Evolutionary conservation across 2,888 invertebrate species (phyloP).

Genomic region (Tridacna gigas): DNA sequence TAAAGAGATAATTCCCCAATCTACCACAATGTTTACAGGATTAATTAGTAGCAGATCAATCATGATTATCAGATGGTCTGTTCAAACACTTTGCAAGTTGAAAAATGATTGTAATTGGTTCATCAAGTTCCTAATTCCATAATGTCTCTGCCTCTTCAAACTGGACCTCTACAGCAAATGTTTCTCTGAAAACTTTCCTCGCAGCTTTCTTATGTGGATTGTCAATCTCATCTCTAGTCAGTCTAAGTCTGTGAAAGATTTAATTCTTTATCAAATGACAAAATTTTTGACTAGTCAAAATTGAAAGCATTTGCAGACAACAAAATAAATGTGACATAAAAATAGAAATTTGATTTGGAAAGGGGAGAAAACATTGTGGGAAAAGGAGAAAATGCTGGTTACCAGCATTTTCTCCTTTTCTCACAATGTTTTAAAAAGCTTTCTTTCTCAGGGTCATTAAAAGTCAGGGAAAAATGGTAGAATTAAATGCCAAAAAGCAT

Average conservation of each 20-base stretch:
- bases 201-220: constrained; percentile 86
- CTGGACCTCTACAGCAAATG: constrained; percentile 84
- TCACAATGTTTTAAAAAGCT: neutral
- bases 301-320: no score
- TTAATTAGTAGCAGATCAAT: no score
- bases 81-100: no score
- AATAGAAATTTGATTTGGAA: neutral
- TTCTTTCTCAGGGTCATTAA: neutral
- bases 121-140: neutral
- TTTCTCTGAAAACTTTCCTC: constrained; percentile 84
- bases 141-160: constrained; percentile 73
- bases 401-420: neutral
- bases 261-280: no score
- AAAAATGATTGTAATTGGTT: no score
- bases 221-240: constrained; percentile 85
- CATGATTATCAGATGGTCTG: no score
- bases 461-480: no score
- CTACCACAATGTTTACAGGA: no score
- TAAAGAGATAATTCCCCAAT: no score
- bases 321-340: no score
- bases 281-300: no score
- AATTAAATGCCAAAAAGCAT: no score
- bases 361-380: neutral
- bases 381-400: neutral
- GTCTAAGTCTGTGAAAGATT: constrained; percentile 74